phyloP scores from a whole-genome alignment of 2,113 vertebrate genomes.

The Sphyrna mokarran region DNA sequence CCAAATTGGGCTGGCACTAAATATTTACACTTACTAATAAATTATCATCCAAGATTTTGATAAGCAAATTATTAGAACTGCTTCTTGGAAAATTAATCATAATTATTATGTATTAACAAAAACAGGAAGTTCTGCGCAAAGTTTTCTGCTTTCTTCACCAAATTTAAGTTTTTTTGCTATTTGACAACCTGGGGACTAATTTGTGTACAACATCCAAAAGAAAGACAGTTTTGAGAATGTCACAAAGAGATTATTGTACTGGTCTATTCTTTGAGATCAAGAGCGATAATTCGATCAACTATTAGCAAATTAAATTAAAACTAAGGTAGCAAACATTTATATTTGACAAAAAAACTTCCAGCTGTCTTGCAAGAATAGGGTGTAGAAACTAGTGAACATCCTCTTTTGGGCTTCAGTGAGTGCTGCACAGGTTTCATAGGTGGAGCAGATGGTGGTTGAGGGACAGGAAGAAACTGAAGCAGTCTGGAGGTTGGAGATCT shows the following conservation, averaged over 20 bases:
- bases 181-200: slow-evolving; percentile 59
- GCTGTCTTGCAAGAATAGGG: slow-evolving; percentile 48
- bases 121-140: background rate
- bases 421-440: too few species aligned
- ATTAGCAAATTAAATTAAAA: slow-evolving; percentile 52
- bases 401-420: background rate
- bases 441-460: background rate
- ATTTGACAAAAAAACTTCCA: slow-evolving; percentile 46
- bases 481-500: background rate
- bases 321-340: slow-evolving; percentile 53
- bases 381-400: background rate
- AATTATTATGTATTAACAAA: background rate
- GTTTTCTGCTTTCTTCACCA: background rate
- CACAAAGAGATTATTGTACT: slow-evolving; percentile 49
- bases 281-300: slow-evolving; percentile 54
- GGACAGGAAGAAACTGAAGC: background rate
- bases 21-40: background rate
- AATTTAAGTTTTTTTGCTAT: slow-evolving; percentile 39
- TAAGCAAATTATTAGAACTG: background rate
- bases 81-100: background rate
- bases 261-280: slow-evolving; percentile 64
- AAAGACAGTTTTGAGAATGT: slow-evolving; percentile 57
- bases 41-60: background rate
- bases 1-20: background rate
- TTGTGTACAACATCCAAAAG: slow-evolving; percentile 61